Evolutionary conservation across 2,797 vertebrate species (phyloP), one percentile per base, ranked within the genome.

Genomic region (Otus scops): DNA sequence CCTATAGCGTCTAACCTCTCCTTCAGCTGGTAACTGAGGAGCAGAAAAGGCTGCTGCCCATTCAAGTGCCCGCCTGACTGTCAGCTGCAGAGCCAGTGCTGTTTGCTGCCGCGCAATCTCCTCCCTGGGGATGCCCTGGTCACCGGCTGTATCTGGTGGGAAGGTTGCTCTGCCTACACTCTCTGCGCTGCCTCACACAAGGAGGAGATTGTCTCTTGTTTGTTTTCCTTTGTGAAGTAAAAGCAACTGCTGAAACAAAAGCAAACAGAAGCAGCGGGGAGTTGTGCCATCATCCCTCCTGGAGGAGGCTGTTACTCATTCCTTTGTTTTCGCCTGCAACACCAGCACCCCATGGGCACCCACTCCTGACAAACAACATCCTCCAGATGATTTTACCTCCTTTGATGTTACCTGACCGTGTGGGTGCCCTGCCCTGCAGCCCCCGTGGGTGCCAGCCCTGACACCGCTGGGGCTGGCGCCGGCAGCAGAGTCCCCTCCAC

Each of bases 11-110:
- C 71, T 45, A 45, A 9, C 4, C 24, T 5, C 54, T 70, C 22
- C 73, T 65, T 1, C 1, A 4, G 1, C 15, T 5, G 71, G 9
- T 15, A 21, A 5, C 26, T 2, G 38, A 28, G 60, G 26, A 59
- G 84, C 78, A 92, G 74, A 26, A 57, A 18, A 1, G 39, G 3
- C 20, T 11, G 48, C 32, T 54, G 63, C 3, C 73, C 3, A 0
- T 0, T 1, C 21, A 3, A 16, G 38, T 1, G 8, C 56, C 51
- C 4, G 1, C 12, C 41, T 3, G 39, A 11, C 51, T 7, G 65
- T 13, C 13, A 7, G 47, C 41, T 7, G 28, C 8, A 12, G 51
- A 8, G 18, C 28, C 54, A 4, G 43, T 1, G 85, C 64, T 3
- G 21, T n/a, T 22, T 20, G 70, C 77, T 57, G 54, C 50, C 15